Evolutionary conservation across 2,888 invertebrate species (phyloP), one percentile per base, ranked within the genome.

Genomic region (Flexamia atlantica): DNA sequence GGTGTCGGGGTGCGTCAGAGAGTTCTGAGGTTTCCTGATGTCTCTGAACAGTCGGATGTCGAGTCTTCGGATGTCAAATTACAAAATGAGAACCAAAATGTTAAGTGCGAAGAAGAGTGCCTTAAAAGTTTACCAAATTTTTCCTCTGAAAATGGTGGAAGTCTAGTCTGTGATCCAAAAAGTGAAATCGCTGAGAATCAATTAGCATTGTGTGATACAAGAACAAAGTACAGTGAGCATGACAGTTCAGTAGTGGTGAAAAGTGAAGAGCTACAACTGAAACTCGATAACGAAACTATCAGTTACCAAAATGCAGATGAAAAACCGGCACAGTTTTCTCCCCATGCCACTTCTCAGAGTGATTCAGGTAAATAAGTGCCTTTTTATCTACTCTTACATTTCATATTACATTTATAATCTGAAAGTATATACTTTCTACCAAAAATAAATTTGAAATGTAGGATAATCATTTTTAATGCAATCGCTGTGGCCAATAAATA

Each of bases 361-460:
- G 87, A 88, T 82, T 87, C 87, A 60, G 87, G 88, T 50, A 57
- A 28, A 64, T 23, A 40, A n/a, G n/a, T n/a, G n/a, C n/a, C n/a
- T n/a, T n/a, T n/a, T n/a, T n/a, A n/a, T n/a, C n/a, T n/a, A n/a
- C n/a, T n/a, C n/a, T n/a, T n/a, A n/a, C n/a, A n/a, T n/a, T n/a
- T n/a, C n/a, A n/a, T n/a, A n/a, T n/a, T n/a, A n/a, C n/a, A n/a
- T n/a, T n/a, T n/a, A n/a, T n/a, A n/a, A n/a, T n/a, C n/a, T n/a
- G n/a, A n/a, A n/a, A n/a, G n/a, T n/a, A n/a, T n/a, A n/a, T n/a
- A n/a, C n/a, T n/a, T n/a, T n/a, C n/a, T n/a, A n/a, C n/a, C n/a
- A n/a, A n/a, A n/a, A n/a, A n/a, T n/a, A n/a, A n/a, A n/a, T n/a
- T n/a, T n/a, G n/a, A n/a, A n/a, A n/a, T n/a, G n/a, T n/a, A n/a